Conservation (phyloP, 1,140 invertebrate species). For the Macrobrachium rosenbergii region DNA sequence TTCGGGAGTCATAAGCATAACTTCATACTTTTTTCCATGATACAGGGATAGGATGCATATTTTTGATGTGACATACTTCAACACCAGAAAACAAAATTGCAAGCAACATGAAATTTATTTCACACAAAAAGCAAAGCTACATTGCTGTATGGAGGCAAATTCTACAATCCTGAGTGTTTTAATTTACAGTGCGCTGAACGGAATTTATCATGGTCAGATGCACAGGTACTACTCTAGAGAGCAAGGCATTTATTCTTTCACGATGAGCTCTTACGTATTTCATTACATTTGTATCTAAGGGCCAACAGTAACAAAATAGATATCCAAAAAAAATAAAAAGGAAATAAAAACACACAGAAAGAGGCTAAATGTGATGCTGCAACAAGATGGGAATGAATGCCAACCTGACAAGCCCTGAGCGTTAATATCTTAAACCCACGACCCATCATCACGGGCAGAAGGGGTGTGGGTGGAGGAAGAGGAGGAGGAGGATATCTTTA, state of each 20-base stretch:
- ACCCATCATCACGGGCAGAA: slow-evolving; percentile 41
- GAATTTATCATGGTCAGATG: slow-evolving; percentile 13
- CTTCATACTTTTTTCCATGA: no score
- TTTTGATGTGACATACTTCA: neutral
- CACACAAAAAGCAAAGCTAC: slow-evolving; percentile 23
- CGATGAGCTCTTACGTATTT: neutral
- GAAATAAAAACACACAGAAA: no score
- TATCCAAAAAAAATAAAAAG: neutral
- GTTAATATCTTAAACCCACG: slow-evolving; percentile 35
- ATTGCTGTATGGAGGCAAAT: neutral
- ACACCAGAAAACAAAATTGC: slow-evolving; percentile 17
- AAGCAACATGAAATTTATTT: slow-evolving; percentile 13
- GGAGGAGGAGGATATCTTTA: slow-evolving; percentile 37
- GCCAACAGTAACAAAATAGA: neutral
- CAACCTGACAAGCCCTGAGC: slow-evolving; percentile 45
- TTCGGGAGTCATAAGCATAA: no score
- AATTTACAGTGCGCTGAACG: neutral
- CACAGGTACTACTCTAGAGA: slow-evolving; percentile 22
- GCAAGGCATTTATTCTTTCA: slow-evolving; percentile 33
- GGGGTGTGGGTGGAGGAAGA: slow-evolving; percentile 30
- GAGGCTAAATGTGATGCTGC: slow-evolving; percentile 17
- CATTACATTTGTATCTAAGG: neutral
- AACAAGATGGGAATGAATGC: slow-evolving; percentile 12
- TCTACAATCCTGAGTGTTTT: no score
- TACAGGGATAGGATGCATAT: no score